These are phyloP conservation scores for Troides oblongomaculatus DNA, from an alignment of 2,888 invertebrate genomes.

Conservation along the genomic window DNA sequence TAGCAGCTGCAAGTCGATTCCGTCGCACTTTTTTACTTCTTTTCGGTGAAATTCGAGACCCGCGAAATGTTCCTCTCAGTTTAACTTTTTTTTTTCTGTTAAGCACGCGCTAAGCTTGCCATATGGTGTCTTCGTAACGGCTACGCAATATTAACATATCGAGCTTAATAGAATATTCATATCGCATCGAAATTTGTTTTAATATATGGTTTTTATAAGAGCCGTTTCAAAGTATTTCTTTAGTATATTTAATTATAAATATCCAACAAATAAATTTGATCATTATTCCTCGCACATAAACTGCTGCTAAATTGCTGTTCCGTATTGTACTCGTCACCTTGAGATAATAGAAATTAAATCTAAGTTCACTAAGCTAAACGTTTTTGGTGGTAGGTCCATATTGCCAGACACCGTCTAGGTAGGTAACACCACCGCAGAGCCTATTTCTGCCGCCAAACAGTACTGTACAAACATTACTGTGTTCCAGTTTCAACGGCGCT, in stretches of 20 bases:
- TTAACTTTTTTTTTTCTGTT: constrained; percentile 38
- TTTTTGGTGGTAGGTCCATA: too few species aligned
- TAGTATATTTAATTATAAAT: not conserved
- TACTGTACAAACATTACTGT: too few species aligned
- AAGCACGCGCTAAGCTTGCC: constrained; percentile 71
- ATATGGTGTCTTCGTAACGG: constrained; percentile 53
- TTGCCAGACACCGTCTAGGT: too few species aligned
- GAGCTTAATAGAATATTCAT: constrained; percentile 4
- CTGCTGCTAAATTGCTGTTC: too few species aligned
- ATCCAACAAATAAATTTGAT: not conserved
- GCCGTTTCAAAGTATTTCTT: not conserved
- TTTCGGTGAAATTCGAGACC: constrained; percentile 64
- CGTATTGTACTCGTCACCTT: too few species aligned
- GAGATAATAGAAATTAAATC: too few species aligned
- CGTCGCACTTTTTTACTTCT: constrained; percentile 55
- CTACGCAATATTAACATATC: not conserved
- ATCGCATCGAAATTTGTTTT: not conserved
- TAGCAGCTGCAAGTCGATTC: constrained; percentile 61
- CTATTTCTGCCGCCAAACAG: too few species aligned
- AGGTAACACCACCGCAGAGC: too few species aligned
- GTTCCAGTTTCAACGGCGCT: too few species aligned
- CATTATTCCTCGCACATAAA: too few species aligned
- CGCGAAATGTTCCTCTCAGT: constrained; percentile 59
- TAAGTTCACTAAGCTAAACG: too few species aligned
- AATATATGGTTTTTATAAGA: not conserved